Percentiles rank a stretch among this genome's conserved stretches.
Conservation (phyloP, 2,888 invertebrate species). For the Abrostola tripartita region DNA sequence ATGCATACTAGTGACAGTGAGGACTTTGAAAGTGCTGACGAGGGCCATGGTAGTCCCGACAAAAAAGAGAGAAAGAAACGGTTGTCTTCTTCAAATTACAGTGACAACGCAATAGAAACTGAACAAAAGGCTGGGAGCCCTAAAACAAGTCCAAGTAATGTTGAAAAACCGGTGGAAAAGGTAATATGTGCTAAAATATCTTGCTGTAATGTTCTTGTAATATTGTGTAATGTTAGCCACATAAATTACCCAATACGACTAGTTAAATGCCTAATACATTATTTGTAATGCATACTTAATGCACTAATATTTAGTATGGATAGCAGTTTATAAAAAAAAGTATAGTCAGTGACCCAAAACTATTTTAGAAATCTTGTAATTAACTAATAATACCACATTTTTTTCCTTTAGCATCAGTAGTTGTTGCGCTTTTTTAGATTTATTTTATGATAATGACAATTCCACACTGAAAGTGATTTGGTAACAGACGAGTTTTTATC, state of each 20-base stretch:
- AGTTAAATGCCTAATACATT: constrained; percentile 1
- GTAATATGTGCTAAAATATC: constrained; percentile 36
- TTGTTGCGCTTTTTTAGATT: too few species aligned
- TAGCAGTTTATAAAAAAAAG: neutral
- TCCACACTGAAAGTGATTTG: too few species aligned
- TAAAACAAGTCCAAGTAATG: constrained; percentile 30
- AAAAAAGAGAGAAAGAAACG: constrained; percentile 78
- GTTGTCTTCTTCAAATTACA: constrained; percentile 79
- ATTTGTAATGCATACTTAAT: constrained; percentile 1
- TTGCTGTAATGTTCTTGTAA: neutral
- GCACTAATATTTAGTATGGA: neutral
- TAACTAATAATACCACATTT: too few species aligned
- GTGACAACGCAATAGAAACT: constrained; percentile 74
- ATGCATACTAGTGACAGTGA: constrained; percentile 93
- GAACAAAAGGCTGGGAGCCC: constrained; percentile 61
- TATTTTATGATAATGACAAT: too few species aligned
- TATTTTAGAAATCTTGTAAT: neutral
- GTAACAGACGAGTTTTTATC: too few species aligned
- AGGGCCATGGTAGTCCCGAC: constrained; percentile 83
- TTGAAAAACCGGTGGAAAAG: constrained; percentile 45
- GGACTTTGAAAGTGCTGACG: constrained; percentile 93
- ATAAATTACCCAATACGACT: neutral
- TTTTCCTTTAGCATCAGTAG: too few species aligned
- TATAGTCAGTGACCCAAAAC: neutral
- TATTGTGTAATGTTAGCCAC: neutral